Evolutionary conservation across 2,797 vertebrate genomes (phyloP).

Genomic region (Acipenser oxyrinchus): DNA sequence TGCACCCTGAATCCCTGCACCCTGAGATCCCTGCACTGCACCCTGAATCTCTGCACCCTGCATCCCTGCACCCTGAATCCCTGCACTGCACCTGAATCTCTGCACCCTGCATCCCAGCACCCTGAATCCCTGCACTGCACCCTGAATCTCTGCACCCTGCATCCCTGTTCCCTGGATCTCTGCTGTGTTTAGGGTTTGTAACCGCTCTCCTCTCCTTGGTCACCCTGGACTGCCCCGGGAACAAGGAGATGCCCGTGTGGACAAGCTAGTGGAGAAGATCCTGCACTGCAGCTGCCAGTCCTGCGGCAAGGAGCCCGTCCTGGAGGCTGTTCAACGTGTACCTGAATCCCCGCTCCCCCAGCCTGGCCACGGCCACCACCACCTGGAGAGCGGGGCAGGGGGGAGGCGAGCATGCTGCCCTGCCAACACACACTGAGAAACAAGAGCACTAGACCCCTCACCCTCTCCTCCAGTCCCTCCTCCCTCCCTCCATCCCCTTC

Average conservation of each 20-base stretch:
- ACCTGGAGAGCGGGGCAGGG: background rate
- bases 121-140: no score
- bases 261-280: conserved; percentile 94
- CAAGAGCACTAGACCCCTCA: background rate
- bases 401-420: no score
- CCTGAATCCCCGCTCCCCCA: conserved; percentile 43
- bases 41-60: no score
- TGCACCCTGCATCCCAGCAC: no score
- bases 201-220: conserved; percentile 47
- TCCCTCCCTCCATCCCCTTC: no score
- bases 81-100: no score
- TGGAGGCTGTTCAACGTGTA: conserved; percentile 86
- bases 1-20: no score
- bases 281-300: conserved; percentile 94
- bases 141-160: background rate
- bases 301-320: conserved; percentile 78
- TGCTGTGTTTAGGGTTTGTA: no score
- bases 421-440: background rate
- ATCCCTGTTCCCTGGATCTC: no score
- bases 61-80: no score
- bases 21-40: background rate
- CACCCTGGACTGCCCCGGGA: conserved; percentile 83
- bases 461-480: no score
- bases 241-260: conserved; percentile 79
- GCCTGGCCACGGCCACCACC: background rate